A percentile compares a stretch with the other conserved stretches of the same genome.
phyloP scores from a whole-genome alignment of 2,888 invertebrate species.

The Lypha dubia region DNA sequence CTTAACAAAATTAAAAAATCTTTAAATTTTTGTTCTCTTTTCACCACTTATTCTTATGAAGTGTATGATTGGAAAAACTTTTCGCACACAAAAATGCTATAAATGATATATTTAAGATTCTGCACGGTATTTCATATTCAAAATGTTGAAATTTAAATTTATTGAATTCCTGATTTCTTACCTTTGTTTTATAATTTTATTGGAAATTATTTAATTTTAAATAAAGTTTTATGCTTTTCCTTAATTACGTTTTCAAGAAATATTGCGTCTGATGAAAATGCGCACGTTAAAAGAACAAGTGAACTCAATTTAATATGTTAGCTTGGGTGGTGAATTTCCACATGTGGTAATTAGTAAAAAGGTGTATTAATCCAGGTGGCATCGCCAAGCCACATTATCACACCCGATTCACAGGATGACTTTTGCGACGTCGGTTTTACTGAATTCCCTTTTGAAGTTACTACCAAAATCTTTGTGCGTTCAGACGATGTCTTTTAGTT shows the following conservation, averaged over 20 bases:
- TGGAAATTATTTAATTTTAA: constrained; percentile 25
- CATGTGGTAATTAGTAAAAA: too few species aligned
- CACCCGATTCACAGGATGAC: too few species aligned
- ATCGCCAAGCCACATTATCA: too few species aligned
- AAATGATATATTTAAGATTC: constrained; percentile 1
- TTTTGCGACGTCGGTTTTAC: too few species aligned
- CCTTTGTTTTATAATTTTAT: constrained; percentile 46
- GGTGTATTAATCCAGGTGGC: too few species aligned
- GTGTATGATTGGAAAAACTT: constrained; percentile 14
- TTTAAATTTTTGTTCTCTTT: constrained; percentile 13
- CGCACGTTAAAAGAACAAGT: constrained; percentile 1
- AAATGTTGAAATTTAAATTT: background rate
- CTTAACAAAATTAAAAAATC: too few species aligned
- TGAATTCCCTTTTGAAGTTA: too few species aligned
- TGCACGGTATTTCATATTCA: background rate
- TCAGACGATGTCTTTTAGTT: too few species aligned
- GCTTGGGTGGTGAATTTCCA: constrained; percentile 7
- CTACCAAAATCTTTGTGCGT: too few species aligned
- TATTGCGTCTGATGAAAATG: constrained; percentile 68
- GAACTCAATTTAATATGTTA: background rate
- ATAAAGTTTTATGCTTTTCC: constrained; percentile 34
- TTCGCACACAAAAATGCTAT: constrained; percentile 14
- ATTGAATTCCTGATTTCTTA: constrained; percentile 25
- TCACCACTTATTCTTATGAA: constrained; percentile 24
- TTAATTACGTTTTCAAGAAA: constrained; percentile 65